These are phyloP conservation scores for Mactra quadrangularis DNA, from an alignment of 1,140 invertebrate genomes.

Conservation along the genomic window DNA sequence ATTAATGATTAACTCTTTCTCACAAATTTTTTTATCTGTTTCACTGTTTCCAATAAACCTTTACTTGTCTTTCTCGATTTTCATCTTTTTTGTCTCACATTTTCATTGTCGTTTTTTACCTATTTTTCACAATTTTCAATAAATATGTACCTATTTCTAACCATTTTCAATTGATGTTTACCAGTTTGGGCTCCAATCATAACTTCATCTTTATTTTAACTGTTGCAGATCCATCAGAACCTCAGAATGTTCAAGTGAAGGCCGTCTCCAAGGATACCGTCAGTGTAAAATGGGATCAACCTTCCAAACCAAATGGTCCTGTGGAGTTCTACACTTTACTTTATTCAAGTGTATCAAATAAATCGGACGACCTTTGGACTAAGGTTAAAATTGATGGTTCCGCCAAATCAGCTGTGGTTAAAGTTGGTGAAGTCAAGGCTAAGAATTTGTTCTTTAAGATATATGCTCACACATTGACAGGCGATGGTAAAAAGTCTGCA, in stretches of 20 bases:
- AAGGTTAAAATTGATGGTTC: constrained; percentile 39
- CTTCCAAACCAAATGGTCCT: constrained; percentile 29
- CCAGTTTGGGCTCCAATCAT: too few species aligned
- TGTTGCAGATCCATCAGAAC: constrained; percentile 48
- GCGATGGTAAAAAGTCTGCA: constrained; percentile 1
- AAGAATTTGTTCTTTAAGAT: constrained; percentile 36
- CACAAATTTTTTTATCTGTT: too few species aligned
- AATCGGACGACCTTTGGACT: constrained; percentile 25
- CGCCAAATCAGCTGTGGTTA: constrained; percentile 17
- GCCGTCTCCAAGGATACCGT: constrained; percentile 17
- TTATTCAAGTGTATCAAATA: constrained; percentile 25
- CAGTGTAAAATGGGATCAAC: constrained; percentile 42
- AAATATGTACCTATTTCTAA: too few species aligned
- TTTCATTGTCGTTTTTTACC: too few species aligned
- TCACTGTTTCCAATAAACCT: too few species aligned
- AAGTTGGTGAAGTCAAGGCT: neutral
- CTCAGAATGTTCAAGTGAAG: constrained; percentile 19
- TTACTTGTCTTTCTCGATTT: too few species aligned
- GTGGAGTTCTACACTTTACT: constrained; percentile 40
- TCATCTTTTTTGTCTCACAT: too few species aligned
- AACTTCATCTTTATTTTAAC: too few species aligned
- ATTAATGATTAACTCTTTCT: too few species aligned
- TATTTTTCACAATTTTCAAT: too few species aligned
- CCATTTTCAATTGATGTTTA: too few species aligned
- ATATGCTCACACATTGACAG: neutral